Base-by-base conservation (phyloP, 2,797 vertebrate species). In the Muscicapa comitata region DNA sequence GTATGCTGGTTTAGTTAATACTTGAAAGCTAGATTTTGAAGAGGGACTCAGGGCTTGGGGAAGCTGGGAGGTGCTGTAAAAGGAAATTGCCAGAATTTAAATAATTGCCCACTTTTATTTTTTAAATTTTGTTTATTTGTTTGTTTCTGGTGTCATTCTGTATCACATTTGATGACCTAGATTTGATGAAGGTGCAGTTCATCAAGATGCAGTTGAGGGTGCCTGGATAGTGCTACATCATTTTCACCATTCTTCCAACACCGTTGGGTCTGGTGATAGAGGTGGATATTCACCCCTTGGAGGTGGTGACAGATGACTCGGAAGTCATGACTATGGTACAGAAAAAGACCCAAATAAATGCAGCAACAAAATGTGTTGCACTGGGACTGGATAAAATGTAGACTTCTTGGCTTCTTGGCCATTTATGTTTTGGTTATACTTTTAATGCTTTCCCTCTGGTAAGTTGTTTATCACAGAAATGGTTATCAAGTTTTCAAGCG, bases 1-100 rank as follows among this genome's bases (percentile, higher is more conserved):
- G 48, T 61, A 10, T 84, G 31, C 47, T 38, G 37, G 42, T 88
- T 65, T 47, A 89, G 58, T 83, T 94, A 66, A 76, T 93, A 88
- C 35, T 70, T 76, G 55, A 81, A 83, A 72, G 58, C 18, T 68
- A 51, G 47, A 51, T 48, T 88, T 92, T 86, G 74, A 70, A 79
- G 54, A 72, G 54, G 10, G 14, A 14, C 40, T 61, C 2, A 10
- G 13, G 21, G 47, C 47, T 50, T 0, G 0, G 21, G 13, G 58
- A 33, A 88, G n/a, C 8, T 71, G 71, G 42, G 29, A 79, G n/a
- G 25, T 80, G 7, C 19, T 80, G 8, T 28, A 16, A 29, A 82
- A 85, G 53, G 28, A 74, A 61, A 77, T 61, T 15, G 37, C 38
- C 82, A 51, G 28, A 62, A 50, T 33, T 71, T 40, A 48, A 51